These are phyloP conservation scores for Sander lucioperca DNA, from an alignment of 2,113 vertebrate species.

Conservation along the genomic window DNA sequence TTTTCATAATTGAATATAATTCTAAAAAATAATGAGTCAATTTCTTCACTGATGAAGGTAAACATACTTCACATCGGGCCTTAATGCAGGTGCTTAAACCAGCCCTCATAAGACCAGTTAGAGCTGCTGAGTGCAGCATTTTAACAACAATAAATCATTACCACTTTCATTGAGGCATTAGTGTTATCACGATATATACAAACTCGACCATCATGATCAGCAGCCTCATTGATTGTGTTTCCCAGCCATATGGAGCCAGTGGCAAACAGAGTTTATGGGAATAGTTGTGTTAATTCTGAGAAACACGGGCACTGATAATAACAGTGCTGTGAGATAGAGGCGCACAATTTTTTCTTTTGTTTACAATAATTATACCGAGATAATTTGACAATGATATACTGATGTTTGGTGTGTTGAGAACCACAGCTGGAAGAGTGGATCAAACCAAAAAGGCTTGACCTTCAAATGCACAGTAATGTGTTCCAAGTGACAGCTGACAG, in stretches of 20 bases:
- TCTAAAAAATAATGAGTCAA: not conserved
- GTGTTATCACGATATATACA: conserved; percentile 23
- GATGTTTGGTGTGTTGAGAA: not conserved
- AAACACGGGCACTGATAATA: not conserved
- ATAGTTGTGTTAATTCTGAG: not conserved
- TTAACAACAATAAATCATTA: conserved; percentile 42
- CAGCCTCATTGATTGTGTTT: conserved; percentile 3
- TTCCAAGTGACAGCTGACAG: not conserved
- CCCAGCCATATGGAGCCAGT: not conserved
- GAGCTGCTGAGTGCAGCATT: conserved; percentile 18
- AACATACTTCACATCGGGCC: not conserved
- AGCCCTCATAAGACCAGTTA: conserved; percentile 28
- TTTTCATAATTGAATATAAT: not conserved
- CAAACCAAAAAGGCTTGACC: not conserved
- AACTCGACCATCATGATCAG: conserved; percentile 23
- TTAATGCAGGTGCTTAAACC: conserved; percentile 5
- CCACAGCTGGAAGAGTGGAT: not conserved
- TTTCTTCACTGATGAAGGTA: not conserved
- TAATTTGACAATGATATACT: conserved; percentile 42
- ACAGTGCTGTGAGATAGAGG: not conserved
- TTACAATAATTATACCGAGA: conserved; percentile 28
- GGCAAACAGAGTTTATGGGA: not conserved
- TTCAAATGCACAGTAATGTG: not conserved
- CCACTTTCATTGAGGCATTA: conserved; percentile 15
- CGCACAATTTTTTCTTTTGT: conserved; percentile 23